Percentiles rank a stretch among this genome's conserved stretches.
Evolutionary conservation across 2,797 vertebrate genomes (phyloP).

Genomic region (Buphagus erythrorhynchus): DNA sequence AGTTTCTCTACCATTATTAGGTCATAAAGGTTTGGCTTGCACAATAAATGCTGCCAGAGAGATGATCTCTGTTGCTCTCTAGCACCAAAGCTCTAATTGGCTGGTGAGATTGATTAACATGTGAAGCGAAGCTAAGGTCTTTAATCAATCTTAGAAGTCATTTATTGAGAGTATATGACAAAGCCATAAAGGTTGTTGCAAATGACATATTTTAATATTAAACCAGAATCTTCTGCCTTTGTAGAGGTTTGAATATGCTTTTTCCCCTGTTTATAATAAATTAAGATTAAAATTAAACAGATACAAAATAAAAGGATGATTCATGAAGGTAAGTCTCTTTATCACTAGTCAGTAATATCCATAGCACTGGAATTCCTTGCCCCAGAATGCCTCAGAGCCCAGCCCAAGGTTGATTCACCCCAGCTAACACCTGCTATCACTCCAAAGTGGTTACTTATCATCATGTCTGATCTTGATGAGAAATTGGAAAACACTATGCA

Average conservation of each 20-base stretch:
- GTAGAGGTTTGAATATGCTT: conserved; percentile 3
- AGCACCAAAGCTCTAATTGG: conserved; percentile 59
- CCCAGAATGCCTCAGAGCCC: conserved; percentile 49
- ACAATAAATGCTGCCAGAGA: conserved; percentile 35
- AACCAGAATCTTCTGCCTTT: conserved; percentile 34
- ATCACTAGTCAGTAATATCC: conserved; percentile 37
- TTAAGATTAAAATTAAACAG: conserved; percentile 54
- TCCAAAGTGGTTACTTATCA: conserved; percentile 40
- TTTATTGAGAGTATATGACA: conserved; percentile 66
- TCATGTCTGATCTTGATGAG: conserved; percentile 63
- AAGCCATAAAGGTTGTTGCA: conserved; percentile 63
- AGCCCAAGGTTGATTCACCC: conserved; percentile 60
- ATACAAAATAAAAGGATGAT: conserved; percentile 52
- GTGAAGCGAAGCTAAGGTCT: conserved; percentile 58
- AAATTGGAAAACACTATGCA: conserved; percentile 44
- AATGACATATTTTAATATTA: conserved; percentile 63
- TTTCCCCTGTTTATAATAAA: conserved; percentile 16
- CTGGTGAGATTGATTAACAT: conserved; percentile 67
- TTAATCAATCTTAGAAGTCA: conserved; percentile 66
- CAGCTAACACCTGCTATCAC: conserved; percentile 51
- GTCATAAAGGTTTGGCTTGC: conserved; percentile 30
- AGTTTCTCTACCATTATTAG: conserved; percentile 2
- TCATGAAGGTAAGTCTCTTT: conserved; percentile 12
- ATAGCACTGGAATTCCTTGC: conserved; percentile 46
- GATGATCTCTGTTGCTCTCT: conserved; percentile 25